Base-by-base conservation (phyloP, 30 jellyfish, hydroid and myxozoan species). In the Clytia hemisphaerica region DNA sequence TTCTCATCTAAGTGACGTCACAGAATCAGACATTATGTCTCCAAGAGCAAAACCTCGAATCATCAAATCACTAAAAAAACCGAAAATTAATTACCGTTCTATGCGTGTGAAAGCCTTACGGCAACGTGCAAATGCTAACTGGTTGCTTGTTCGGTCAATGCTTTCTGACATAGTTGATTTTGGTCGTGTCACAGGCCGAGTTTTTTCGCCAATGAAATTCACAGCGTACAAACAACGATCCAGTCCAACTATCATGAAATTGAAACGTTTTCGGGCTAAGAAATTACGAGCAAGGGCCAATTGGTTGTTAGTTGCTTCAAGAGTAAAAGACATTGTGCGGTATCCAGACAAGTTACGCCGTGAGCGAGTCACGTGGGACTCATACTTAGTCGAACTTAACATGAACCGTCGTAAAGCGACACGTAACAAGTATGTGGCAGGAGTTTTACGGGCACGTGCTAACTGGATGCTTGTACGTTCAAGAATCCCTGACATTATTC, bases 231-330 rank as follows among this genome's bases (percentile, higher is more conserved):
- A 63, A 49, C 27, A 36, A 4, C 79, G 81, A 1, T 70, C 46
- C 46, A 69, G 73, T 50, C 40, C 32, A 4, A 44, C 67, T 7
- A 14, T 69, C 4, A 76, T 69, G 14, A 69, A 49, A 25, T 36
- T 69, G 30, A 48, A 50, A 16, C 45, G 53, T 30, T 51, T 32
- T 69, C 78, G 81, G 12, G 81, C 81, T 10, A 69, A 10, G 24
- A 26, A 32, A 21, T 16, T 46, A 26, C 79, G 81, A n/a, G 81
- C 81, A 16, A 76, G 71, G 15, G 81, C 81, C 10, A 69, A 69
- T 24, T 69, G 81, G 81, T 28, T 32, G 71, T 15, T 69, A 2
- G 49, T 69, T 15, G n/a, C 37, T 16, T 69, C 81, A 24, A 47
- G 70, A 21, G 44, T 57, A n/a, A 7, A 28, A 14, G 70, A 69